A percentile compares a stretch with the other conserved stretches of the same genome.
phyloP scores from a whole-genome alignment of 2,797 vertebrate genomes.

The Malurus leucopterus region DNA sequence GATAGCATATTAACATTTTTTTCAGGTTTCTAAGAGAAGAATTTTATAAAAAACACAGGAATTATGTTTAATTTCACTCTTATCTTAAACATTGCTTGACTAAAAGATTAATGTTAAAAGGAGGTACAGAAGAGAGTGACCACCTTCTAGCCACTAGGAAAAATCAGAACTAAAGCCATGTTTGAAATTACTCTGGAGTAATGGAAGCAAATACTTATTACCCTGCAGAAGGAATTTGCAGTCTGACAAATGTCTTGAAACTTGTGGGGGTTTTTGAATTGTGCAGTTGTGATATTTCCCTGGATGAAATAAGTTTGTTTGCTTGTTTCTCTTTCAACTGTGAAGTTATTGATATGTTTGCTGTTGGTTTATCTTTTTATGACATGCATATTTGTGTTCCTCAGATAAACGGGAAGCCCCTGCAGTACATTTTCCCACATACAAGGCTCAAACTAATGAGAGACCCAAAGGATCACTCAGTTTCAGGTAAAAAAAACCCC shows the following conservation, averaged over 20 bases:
- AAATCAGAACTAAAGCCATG: background rate
- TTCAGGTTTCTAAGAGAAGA: background rate
- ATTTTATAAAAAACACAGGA: background rate
- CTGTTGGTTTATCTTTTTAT: slow-evolving; percentile 10
- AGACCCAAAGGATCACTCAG: slow-evolving; percentile 91
- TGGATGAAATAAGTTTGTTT: background rate
- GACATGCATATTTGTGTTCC: slow-evolving; percentile 55
- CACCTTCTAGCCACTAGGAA: background rate
- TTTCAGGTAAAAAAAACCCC: slow-evolving; percentile 85
- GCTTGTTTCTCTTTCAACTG: background rate
- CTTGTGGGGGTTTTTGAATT: background rate
- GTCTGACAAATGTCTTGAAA: background rate
- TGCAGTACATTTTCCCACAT: slow-evolving; percentile 91
- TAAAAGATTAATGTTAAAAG: background rate
- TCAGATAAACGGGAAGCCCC: slow-evolving; percentile 85
- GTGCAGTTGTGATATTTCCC: background rate
- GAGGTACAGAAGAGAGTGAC: background rate
- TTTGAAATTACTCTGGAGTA: background rate
- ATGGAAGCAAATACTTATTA: background rate
- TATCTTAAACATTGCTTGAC: background rate
- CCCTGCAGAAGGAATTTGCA: background rate
- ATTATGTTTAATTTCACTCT: background rate
- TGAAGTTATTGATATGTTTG: background rate
- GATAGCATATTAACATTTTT: background rate
- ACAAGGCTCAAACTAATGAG: slow-evolving; percentile 85